These are phyloP conservation scores for Pithys albifrons DNA, from an alignment of 2,113 vertebrate species.

Conservation along the genomic window DNA sequence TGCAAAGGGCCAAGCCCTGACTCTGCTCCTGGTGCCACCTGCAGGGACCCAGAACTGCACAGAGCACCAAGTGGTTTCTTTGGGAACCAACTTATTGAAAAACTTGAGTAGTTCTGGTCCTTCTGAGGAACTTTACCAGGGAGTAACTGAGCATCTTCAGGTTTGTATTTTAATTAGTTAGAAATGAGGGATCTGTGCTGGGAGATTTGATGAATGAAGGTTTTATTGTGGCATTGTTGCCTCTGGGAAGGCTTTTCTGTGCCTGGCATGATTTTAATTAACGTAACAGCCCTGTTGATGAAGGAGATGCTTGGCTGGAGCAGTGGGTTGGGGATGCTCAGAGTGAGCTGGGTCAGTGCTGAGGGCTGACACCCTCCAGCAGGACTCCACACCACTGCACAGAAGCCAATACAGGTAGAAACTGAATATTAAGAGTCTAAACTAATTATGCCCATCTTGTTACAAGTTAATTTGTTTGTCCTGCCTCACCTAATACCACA, in stretches of 20 bases:
- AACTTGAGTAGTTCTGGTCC: background rate
- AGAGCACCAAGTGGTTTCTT: background rate
- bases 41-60: background rate
- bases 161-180: background rate
- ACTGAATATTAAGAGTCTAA: background rate
- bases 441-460: background rate
- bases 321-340: background rate
- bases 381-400: fast-evolving
- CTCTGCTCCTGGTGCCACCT: background rate
- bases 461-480: background rate
- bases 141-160: background rate
- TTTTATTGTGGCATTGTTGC: background rate
- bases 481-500: background rate
- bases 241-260: background rate
- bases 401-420: background rate
- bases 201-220: background rate
- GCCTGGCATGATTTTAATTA: background rate
- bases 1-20: no score
- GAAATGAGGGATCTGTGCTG: background rate
- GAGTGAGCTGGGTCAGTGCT: background rate
- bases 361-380: background rate
- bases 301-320: background rate
- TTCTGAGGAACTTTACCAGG: background rate
- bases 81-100: background rate
- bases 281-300: background rate